Percentiles rank a stretch among this genome's conserved stretches.
These are phyloP conservation scores for Syngnathoides biaculeatus DNA, from an alignment of 2,113 vertebrate genomes.

Conservation along the genomic window DNA sequence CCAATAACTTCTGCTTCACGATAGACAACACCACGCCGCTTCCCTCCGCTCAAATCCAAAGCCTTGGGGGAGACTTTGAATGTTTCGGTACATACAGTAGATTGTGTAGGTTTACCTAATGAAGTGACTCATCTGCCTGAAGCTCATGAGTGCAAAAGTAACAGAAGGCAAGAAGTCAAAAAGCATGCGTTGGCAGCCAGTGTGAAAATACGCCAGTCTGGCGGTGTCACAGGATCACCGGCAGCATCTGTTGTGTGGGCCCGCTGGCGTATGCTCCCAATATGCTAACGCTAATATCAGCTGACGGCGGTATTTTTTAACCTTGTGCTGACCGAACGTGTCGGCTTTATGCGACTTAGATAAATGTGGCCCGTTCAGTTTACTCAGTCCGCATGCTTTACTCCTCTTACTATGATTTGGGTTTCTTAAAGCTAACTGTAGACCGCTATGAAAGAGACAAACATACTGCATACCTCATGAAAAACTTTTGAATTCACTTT, in stretches of 20 bases:
- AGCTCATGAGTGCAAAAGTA: neutral
- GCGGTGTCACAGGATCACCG: constrained; percentile 1
- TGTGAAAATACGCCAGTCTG: constrained; percentile 16
- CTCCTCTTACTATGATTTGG: no score
- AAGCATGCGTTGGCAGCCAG: constrained; percentile 1
- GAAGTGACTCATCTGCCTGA: neutral
- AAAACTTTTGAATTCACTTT: no score
- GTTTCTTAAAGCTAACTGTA: no score
- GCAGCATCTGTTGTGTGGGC: constrained; percentile 41
- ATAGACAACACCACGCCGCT: no score
- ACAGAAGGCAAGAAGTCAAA: constrained; percentile 15
- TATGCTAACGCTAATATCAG: constrained; percentile 17
- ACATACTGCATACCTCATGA: no score
- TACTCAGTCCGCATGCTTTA: neutral
- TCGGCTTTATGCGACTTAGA: neutral
- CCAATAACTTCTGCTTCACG: no score
- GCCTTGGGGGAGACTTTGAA: no score
- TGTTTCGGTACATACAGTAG: neutral
- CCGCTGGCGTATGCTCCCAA: constrained; percentile 23
- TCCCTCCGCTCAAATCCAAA: no score
- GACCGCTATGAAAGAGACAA: no score
- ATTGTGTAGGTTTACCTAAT: neutral
- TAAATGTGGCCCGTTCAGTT: neutral
- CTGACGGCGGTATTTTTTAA: neutral
- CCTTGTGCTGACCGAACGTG: neutral